These are phyloP conservation scores for Tychaedon coryphoeus DNA, from an alignment of 2,113 vertebrate genomes.

Conservation along the genomic window DNA sequence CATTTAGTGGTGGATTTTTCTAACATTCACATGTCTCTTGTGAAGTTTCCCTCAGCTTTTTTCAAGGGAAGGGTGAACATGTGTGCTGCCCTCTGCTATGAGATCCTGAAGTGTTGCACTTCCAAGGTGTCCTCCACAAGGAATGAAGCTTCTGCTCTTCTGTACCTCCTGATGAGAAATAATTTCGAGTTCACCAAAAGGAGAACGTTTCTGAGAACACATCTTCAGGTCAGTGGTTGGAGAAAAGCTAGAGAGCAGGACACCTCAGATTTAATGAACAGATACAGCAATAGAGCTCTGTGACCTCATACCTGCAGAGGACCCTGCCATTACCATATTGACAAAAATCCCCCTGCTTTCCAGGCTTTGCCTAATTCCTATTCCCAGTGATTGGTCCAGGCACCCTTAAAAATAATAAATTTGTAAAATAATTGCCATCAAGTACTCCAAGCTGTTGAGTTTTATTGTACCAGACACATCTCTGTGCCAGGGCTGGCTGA, in stretches of 20 bases:
- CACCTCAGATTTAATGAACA: background rate
- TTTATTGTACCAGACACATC: background rate
- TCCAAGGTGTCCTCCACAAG: slow-evolving; percentile 88
- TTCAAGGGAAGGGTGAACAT: slow-evolving; percentile 94
- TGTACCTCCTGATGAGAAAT: slow-evolving; percentile 95
- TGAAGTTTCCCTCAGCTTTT: slow-evolving; percentile 89
- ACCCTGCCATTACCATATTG: background rate
- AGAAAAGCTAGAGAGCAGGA: background rate
- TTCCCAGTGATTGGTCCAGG: background rate
- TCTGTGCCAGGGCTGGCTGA: background rate
- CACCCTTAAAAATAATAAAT: background rate
- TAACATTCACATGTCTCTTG: background rate
- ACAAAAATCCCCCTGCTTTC: background rate
- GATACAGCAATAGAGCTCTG: background rate
- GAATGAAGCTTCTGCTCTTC: slow-evolving; percentile 89
- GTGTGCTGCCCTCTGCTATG: slow-evolving; percentile 93
- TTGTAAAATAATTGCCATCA: background rate
- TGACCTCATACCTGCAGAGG: background rate
- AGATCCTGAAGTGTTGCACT: slow-evolving; percentile 94
- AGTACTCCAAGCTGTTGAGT: background rate
- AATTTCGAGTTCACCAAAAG: slow-evolving; percentile 97
- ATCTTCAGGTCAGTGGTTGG: slow-evolving; percentile 87
- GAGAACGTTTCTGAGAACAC: slow-evolving; percentile 90
- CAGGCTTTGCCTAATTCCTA: background rate
- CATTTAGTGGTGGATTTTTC: background rate